A percentile compares a stretch with the other conserved stretches of the same genome.
Evolutionary conservation across 2,113 vertebrate genomes (phyloP).

Genomic region (Campylomormyrus tamandua): DNA sequence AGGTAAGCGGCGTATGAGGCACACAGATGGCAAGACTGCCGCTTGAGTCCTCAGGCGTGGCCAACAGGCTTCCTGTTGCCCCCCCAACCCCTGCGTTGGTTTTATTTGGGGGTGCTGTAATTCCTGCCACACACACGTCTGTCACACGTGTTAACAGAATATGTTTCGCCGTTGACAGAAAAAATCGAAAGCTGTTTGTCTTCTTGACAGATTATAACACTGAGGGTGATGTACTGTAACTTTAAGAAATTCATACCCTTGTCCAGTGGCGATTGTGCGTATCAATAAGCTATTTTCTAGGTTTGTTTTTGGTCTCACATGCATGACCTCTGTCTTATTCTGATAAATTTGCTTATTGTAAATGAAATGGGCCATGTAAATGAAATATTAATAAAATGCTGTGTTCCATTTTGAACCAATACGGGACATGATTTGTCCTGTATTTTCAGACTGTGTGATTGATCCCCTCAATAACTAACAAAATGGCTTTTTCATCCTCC

Average conservation of each 20-base stretch:
- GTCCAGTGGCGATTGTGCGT: background rate
- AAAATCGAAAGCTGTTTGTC: background rate
- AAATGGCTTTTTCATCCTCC: no score
- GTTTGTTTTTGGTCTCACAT: background rate
- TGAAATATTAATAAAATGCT: no score
- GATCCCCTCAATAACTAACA: no score
- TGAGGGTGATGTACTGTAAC: background rate
- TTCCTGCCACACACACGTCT: conserved; percentile 10
- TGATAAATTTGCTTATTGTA: background rate
- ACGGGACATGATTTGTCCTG: no score
- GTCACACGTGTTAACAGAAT: conserved; percentile 11
- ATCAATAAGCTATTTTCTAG: background rate
- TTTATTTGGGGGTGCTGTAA: conserved; percentile 33
- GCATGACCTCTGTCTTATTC: background rate
- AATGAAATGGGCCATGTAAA: no score
- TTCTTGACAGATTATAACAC: background rate
- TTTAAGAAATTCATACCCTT: background rate
- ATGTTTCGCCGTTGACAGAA: background rate
- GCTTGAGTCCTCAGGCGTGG: conserved; percentile 10
- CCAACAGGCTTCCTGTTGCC: conserved; percentile 53
- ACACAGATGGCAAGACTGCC: background rate
- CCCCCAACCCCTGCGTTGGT: background rate
- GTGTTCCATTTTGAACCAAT: no score
- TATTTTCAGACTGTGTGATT: no score
- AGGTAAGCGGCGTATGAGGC: conserved; percentile 8